Evolutionary conservation across 2,888 invertebrate species (phyloP).

Genomic region (Eumerus sabulonum): DNA sequence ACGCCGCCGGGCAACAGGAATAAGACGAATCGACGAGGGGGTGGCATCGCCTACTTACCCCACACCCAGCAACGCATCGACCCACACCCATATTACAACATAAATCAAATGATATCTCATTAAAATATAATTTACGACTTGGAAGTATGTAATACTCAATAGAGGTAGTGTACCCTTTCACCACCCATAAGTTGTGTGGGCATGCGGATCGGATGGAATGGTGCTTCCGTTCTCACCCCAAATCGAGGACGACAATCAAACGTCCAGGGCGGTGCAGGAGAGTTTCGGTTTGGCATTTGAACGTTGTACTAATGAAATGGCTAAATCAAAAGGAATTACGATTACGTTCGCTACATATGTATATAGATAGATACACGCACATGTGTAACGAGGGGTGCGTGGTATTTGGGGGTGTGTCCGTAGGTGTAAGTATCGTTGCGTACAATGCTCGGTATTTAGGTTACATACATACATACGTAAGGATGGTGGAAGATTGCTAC

Average conservation of each 20-base stretch:
- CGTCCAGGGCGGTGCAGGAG: neutral
- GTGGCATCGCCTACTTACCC: slow-evolving; percentile 28
- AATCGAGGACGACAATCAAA: slow-evolving; percentile 26
- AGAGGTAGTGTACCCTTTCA: too few species aligned
- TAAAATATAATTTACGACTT: slow-evolving; percentile 69
- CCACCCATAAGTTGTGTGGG: too few species aligned
- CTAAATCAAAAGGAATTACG: slow-evolving; percentile 69
- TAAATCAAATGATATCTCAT: slow-evolving; percentile 69
- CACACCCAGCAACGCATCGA: neutral
- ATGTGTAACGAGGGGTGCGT: slow-evolving; percentile 39
- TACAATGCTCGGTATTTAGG: slow-evolving; percentile 57
- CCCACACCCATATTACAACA: slow-evolving; percentile 45
- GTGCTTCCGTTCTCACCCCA: too few species aligned
- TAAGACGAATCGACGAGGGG: slow-evolving; percentile 58
- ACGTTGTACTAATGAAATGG: slow-evolving; percentile 66
- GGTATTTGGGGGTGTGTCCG: slow-evolving; percentile 63
- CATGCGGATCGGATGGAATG: neutral
- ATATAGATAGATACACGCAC: slow-evolving; percentile 27
- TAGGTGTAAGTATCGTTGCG: slow-evolving; percentile 62
- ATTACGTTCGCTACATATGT: too few species aligned
- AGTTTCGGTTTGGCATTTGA: slow-evolving; percentile 62
- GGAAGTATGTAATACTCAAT: slow-evolving; percentile 64
- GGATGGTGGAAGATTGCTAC: neutral
- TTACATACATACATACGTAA: slow-evolving; percentile 45
- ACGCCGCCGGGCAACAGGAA: slow-evolving; percentile 14